Evolutionary conservation across 2,113 vertebrate genomes (phyloP).

Genomic region (Mohoua ochrocephala): DNA sequence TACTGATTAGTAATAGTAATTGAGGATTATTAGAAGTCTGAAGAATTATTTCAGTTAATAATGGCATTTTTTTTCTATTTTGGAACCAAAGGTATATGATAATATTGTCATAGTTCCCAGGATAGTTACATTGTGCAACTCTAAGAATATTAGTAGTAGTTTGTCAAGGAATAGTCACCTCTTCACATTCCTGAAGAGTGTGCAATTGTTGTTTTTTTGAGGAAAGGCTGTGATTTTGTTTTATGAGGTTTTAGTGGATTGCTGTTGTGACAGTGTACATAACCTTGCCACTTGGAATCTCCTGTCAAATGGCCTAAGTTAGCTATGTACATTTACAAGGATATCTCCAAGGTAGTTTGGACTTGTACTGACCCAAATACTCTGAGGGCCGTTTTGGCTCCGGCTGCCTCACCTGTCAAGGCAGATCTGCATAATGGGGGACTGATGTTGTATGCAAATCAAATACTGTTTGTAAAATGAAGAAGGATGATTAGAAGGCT

Average conservation of each 20-base stretch:
- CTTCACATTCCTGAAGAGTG: not conserved
- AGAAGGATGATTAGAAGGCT: not conserved
- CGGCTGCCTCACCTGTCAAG: not conserved
- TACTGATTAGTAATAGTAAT: not conserved
- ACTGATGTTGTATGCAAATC: not conserved
- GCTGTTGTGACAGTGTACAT: not conserved
- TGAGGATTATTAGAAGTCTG: not conserved
- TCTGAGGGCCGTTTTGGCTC: not conserved
- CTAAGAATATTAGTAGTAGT: not conserved
- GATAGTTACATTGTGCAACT: not conserved
- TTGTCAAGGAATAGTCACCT: not conserved
- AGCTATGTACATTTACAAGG: not conserved
- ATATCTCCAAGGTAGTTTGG: not conserved
- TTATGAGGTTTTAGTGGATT: not conserved
- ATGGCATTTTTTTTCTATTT: not conserved
- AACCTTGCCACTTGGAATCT: not conserved
- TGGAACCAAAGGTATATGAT: not conserved
- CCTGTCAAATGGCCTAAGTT: accelerated
- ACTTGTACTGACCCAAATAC: not conserved
- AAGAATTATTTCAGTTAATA: not conserved
- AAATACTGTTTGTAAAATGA: not conserved
- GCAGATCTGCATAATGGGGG: not conserved
- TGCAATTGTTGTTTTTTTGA: not conserved
- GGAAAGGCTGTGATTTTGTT: not conserved
- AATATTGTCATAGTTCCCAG: not conserved